A percentile compares a stretch with the other conserved stretches of the same genome.
These are phyloP conservation scores for Cataglyphis altisquamis DNA, from an alignment of 2,888 invertebrate species.

Conservation along the genomic window DNA sequence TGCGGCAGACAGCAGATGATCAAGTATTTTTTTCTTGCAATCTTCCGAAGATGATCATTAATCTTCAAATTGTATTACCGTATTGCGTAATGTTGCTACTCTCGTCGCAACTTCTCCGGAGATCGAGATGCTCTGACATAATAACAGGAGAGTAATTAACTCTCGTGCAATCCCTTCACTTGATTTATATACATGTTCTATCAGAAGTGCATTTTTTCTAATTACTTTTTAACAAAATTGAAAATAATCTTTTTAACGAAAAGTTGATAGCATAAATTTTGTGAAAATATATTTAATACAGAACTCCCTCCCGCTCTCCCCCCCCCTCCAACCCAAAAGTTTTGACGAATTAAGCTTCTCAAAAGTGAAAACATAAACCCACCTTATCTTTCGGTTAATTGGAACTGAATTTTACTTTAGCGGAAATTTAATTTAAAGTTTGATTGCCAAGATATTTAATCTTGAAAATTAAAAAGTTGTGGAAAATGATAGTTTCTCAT, in stretches of 20 bases:
- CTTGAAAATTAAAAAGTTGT: slow-evolving; percentile 43
- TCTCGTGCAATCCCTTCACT: neutral
- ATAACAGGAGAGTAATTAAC: slow-evolving; percentile 41
- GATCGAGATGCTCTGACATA: slow-evolving; percentile 8
- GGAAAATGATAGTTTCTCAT: slow-evolving; percentile 38
- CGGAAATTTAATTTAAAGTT: slow-evolving; percentile 49
- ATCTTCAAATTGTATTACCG: slow-evolving; percentile 52
- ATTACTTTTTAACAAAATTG: neutral
- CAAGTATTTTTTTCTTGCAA: slow-evolving; percentile 54
- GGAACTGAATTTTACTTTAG: slow-evolving; percentile 32
- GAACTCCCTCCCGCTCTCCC: neutral
- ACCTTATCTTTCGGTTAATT: slow-evolving; percentile 40
- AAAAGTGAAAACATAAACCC: slow-evolving; percentile 29
- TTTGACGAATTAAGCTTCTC: slow-evolving; percentile 21
- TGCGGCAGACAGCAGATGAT: slow-evolving; percentile 51
- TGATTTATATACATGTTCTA: slow-evolving; percentile 30
- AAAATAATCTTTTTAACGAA: neutral
- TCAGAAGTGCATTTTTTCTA: neutral
- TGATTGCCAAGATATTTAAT: slow-evolving; percentile 45
- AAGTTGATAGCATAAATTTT: neutral
- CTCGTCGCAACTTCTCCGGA: slow-evolving; percentile 32
- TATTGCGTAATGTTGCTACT: slow-evolving; percentile 47
- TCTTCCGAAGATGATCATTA: slow-evolving; percentile 50
- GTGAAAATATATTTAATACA: neutral
- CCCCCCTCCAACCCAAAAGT: neutral